phyloP scores from a whole-genome alignment of 2,113 vertebrate species.

The Pterophyllum scalare region DNA sequence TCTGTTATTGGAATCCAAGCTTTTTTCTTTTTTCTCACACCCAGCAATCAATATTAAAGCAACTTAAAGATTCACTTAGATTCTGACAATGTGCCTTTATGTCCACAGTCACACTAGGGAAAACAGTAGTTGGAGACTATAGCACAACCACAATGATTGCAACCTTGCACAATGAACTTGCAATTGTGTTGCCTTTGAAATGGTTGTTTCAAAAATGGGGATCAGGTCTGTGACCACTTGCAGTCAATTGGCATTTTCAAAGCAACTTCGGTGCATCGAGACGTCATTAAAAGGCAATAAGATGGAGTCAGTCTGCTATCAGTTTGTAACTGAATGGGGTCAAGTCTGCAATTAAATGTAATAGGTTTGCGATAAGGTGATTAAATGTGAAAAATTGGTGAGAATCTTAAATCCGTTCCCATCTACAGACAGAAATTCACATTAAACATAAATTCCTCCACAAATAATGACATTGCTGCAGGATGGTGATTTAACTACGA shows the following conservation, averaged over 20 bases:
- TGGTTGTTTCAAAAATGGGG: background rate
- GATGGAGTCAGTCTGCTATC: background rate
- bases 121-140: background rate
- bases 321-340: background rate
- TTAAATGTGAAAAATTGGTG: background rate
- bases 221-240: background rate
- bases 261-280: background rate
- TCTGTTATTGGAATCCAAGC: constrained; percentile 32
- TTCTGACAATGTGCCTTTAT: background rate
- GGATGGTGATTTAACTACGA: background rate
- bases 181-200: background rate
- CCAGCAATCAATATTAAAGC: constrained; percentile 6
- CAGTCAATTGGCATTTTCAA: background rate
- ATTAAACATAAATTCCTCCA: background rate
- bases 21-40: background rate
- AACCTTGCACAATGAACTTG: too few relatives aligned
- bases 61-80: background rate
- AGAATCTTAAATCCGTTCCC: background rate
- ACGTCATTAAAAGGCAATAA: background rate
- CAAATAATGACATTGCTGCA: background rate
- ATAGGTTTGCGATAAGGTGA: background rate
- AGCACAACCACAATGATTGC: background rate
- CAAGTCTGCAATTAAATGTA: background rate
- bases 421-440: background rate
- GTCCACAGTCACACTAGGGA: background rate